phyloP scores from a whole-genome alignment of 2,797 vertebrate genomes.

The Macrochelys suwanniensis region DNA sequence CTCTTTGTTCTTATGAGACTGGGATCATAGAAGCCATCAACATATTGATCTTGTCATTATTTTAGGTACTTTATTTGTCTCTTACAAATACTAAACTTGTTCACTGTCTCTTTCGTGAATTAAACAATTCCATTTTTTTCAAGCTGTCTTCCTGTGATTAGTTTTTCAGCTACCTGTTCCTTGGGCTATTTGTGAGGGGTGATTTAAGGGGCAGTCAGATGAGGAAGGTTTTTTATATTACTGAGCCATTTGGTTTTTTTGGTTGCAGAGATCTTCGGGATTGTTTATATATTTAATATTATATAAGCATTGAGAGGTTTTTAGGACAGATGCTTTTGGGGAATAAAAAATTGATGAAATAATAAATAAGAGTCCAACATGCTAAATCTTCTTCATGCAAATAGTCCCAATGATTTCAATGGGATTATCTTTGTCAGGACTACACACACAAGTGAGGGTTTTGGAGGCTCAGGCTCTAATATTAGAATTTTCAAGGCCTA shows the following conservation, averaged over 20 bases:
- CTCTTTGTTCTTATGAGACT: too few relatives aligned
- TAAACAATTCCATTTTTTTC: background rate
- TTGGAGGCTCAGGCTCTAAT: background rate
- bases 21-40: background rate
- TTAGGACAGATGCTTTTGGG: background rate
- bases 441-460: background rate
- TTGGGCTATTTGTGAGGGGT: background rate
- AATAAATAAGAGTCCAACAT: background rate
- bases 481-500: conserved; percentile 4
- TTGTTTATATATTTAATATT: background rate
- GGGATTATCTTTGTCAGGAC: background rate
- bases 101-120: background rate
- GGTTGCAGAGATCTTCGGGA: background rate
- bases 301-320: background rate
- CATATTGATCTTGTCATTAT: background rate
- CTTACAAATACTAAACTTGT: background rate
- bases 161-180: background rate
- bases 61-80: background rate
- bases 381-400: background rate
- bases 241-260: background rate
- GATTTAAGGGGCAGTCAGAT: background rate
- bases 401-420: background rate
- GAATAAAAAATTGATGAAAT: background rate
- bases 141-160: background rate
- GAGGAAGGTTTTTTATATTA: background rate